Conservation (phyloP, 64 coral and sea anemone species). For the Catalaphyllia jardinei region DNA sequence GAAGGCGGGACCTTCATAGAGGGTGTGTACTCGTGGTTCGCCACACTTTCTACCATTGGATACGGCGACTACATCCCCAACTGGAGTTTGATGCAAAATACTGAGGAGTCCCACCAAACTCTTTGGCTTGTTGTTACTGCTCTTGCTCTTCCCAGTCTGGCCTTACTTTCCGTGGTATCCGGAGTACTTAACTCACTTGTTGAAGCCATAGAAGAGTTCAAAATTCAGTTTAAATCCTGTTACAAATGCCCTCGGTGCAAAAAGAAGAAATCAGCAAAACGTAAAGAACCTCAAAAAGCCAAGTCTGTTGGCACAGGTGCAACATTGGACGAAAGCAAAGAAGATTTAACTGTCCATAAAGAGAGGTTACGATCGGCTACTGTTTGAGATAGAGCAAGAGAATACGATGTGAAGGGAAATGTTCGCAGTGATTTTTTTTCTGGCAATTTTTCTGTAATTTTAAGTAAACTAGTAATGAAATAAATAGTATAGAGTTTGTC, state of each 20-base stretch:
- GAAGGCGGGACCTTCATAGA: conserved; percentile 48
- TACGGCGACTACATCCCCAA: conserved; percentile 38
- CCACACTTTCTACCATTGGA: conserved; percentile 47
- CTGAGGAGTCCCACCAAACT: not conserved
- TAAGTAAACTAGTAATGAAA: no score
- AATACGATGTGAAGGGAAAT: no score
- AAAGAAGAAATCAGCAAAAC: not conserved
- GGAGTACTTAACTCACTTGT: conserved; percentile 1
- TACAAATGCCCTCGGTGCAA: not conserved
- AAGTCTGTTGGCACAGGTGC: not conserved
- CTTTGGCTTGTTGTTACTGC: not conserved
- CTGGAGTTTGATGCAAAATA: not conserved
- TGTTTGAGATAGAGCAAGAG: no score
- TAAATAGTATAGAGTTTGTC: no score
- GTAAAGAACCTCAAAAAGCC: not conserved
- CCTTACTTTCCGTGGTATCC: not conserved
- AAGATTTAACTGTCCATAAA: not conserved
- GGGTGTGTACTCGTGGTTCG: conserved; percentile 42
- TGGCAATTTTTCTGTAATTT: no score
- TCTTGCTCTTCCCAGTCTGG: not conserved
- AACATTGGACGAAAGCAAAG: not conserved
- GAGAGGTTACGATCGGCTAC: not conserved
- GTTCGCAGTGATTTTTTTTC: no score
- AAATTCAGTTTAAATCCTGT: not conserved
- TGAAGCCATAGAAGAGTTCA: not conserved